Evolutionary conservation across 2,888 invertebrate genomes (phyloP), one percentile per base, ranked within the genome.

Genomic region (Brachypalpus laphriformis): DNA sequence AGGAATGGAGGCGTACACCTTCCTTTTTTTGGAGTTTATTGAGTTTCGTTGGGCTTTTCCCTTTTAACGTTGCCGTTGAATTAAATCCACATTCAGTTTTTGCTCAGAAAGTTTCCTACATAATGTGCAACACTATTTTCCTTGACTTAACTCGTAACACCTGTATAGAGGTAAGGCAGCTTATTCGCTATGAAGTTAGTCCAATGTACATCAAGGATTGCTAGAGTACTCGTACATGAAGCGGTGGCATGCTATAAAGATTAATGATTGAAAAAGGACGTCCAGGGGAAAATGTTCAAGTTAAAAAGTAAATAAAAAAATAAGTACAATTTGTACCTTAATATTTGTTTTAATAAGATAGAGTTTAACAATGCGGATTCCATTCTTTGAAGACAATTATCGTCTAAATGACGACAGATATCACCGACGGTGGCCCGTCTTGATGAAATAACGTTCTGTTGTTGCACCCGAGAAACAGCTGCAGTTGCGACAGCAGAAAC

Each of bases 41-140:
- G 25, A 5, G 11, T 40, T 31, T 3, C 0, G 37, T 5, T 5
- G 7, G 11, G 14, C 14, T 42, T 70, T 75, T 68, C 25, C 37
- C 40, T 71, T 49, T 42, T 77, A 65, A 37, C 71, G 66, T 82
- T 77, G 71, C 45, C 71, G 66, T 82, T 45, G 76, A 77, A 82
- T 77, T 77, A 71, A 71, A 65, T 54, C 45, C 71, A 18, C 45
- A 49, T 65, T 65, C 51, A 45, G 45, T 66, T 71, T 82, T 82
- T 77, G 76, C 42, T 56, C 16, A 1, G 16, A 70, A 65, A 40
- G 42, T 76, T 74, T 42, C 18, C 40, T 49, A 51, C 49, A 82
- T 76, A 65, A 77, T 82, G 54, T 57, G 82, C 57, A 78, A 72
- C 63, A 65, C 31, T 5, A 31, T 71, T 78, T 72, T 49, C 9